Evolutionary conservation across 2,888 invertebrate species (phyloP).

Genomic region (Pogonocherus hispidulus): DNA sequence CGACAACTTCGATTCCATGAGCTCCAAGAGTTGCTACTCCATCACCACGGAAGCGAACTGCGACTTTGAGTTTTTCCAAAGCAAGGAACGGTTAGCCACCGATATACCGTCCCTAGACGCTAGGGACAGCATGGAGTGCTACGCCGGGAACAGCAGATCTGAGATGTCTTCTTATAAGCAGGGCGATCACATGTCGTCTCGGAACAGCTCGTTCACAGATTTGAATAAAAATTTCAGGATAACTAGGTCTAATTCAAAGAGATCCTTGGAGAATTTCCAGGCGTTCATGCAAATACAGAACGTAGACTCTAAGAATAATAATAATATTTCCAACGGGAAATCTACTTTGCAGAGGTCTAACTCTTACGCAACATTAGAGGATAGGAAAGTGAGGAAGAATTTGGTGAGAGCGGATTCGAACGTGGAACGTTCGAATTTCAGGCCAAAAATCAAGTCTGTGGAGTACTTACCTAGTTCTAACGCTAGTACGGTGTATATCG

Average conservation of each 20-base stretch:
- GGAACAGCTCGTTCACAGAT: conserved; percentile 35
- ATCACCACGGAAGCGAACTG: conserved; percentile 77
- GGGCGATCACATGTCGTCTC: conserved; percentile 24
- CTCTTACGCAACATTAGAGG: conserved; percentile 62
- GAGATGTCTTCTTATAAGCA: conserved; percentile 42
- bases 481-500: conserved; percentile 53
- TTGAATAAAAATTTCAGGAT: conserved; percentile 54
- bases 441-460: conserved; percentile 59
- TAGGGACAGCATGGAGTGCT: conserved; percentile 49
- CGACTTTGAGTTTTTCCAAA: conserved; percentile 75
- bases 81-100: conserved; percentile 54
- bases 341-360: conserved; percentile 61
- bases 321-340: conserved; percentile 37
- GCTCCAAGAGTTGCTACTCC: conserved; percentile 70
- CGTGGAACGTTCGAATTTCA: conserved; percentile 46
- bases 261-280: conserved; percentile 65
- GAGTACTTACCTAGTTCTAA: conserved; percentile 58
- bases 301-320: conserved; percentile 28
- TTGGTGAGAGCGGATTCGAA: conserved; percentile 51
- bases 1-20: conserved; percentile 62
- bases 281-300: conserved; percentile 58
- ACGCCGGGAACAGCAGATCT: conserved; percentile 37
- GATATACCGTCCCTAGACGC: conserved; percentile 22
- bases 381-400: conserved; percentile 50
- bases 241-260: conserved; percentile 61